Evolutionary conservation across 2,888 invertebrate genomes (phyloP).

Genomic region (Apomyelois bistriatella): DNA sequence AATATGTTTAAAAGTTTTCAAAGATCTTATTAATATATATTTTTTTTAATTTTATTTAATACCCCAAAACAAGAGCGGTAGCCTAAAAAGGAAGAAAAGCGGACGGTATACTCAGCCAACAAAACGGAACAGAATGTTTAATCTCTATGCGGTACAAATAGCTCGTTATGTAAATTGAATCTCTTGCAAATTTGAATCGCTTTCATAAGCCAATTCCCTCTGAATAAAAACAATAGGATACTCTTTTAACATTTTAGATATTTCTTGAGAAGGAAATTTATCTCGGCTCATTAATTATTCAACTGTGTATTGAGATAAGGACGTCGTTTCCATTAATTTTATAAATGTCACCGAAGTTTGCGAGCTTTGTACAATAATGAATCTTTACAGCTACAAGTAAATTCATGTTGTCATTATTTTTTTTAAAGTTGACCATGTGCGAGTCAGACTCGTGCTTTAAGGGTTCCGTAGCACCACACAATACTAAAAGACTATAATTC

Average conservation of each 20-base stretch:
- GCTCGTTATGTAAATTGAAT: slow-evolving; percentile 77
- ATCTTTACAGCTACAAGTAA: background rate
- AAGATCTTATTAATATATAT: background rate
- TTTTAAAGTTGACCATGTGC: too few species aligned
- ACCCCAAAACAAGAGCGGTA: background rate
- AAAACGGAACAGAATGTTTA: slow-evolving; percentile 54
- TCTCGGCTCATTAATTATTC: slow-evolving; percentile 47
- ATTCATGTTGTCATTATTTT: background rate
- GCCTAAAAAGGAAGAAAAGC: slow-evolving; percentile 40
- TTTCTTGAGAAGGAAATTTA: slow-evolving; percentile 46
- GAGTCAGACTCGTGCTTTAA: too few species aligned
- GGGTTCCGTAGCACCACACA: too few species aligned
- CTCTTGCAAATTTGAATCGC: slow-evolving; percentile 74
- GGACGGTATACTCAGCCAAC: slow-evolving; percentile 45
- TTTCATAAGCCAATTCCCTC: slow-evolving; percentile 71
- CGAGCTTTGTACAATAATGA: background rate
- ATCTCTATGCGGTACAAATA: slow-evolving; percentile 72
- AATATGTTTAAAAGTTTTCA: too few species aligned
- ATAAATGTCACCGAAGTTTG: slow-evolving; percentile 4
- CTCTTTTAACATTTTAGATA: slow-evolving; percentile 54
- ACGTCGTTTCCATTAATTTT: slow-evolving; percentile 19
- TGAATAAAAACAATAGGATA: slow-evolving; percentile 69
- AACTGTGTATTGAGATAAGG: slow-evolving; percentile 31
- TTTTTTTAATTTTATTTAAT: background rate
- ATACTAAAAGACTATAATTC: too few species aligned